Percentiles rank a stretch among this genome's conserved stretches.
Conservation (phyloP, 1,140 invertebrate genomes). For the Psilanteris sp. region DNA sequence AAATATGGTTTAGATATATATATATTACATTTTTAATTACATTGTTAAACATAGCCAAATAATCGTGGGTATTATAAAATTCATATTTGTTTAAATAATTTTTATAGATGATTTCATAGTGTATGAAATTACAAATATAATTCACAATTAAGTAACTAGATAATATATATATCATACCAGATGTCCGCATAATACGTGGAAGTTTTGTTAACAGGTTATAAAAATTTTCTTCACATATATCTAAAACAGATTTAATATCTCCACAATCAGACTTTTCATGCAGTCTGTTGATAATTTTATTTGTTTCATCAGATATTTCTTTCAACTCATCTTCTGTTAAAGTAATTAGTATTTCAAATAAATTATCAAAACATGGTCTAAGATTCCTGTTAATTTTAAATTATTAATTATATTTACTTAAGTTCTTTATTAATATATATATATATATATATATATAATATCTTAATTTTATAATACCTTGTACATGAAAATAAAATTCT, state of each 20-base stretch:
- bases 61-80: no score
- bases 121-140: no score
- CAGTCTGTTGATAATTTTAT: conserved; percentile 71
- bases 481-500: conserved; percentile 81
- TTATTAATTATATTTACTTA: conserved; percentile 5
- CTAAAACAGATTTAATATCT: conserved; percentile 74
- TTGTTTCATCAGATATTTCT: conserved; percentile 76
- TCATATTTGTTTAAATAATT: no score
- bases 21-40: no score
- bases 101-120: no score
- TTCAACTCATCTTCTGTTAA: conserved; percentile 81
- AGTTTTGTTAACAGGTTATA: conserved; percentile 80
- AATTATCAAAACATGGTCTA: conserved; percentile 78
- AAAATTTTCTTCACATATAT: conserved; percentile 82
- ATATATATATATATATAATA: neutral
- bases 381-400: conserved; percentile 79
- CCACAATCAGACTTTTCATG: conserved; percentile 71
- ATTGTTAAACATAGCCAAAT: no score
- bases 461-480: conserved; percentile 72
- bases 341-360: conserved; percentile 82
- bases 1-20: no score
- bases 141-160: no score
- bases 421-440: no score
- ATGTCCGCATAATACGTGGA: conserved; percentile 82
- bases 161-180: conserved; percentile 77